phyloP scores from a whole-genome alignment of 1,140 invertebrate genomes.

The Drosophila bifasciata region DNA sequence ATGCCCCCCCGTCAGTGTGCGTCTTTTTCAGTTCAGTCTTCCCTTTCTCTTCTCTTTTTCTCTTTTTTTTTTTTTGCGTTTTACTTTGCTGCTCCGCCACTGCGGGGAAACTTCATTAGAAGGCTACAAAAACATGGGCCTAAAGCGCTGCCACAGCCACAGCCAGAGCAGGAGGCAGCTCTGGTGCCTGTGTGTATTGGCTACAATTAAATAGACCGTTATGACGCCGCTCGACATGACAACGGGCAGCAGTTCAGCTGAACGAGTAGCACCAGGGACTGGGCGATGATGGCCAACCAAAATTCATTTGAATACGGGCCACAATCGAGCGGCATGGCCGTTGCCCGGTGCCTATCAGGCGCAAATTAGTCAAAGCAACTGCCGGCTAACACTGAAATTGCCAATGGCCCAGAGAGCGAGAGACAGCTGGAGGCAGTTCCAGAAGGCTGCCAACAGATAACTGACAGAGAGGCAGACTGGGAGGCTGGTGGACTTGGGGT shows the following conservation, averaged over 20 bases:
- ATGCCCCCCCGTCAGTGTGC: slow-evolving; percentile 10
- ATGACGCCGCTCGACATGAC: slow-evolving; percentile 26
- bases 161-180: not conserved
- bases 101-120: slow-evolving; percentile 70
- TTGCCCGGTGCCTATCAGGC: slow-evolving; percentile 31
- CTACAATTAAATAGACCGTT: slow-evolving; percentile 66
- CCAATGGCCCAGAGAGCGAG: not conserved
- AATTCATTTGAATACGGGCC: slow-evolving; percentile 66
- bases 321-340: slow-evolving; percentile 13
- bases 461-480: slow-evolving; percentile 12
- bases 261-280: not conserved
- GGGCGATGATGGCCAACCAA: not conserved
- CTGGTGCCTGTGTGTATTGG: slow-evolving; percentile 6
- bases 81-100: slow-evolving; percentile 12
- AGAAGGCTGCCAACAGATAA: too few species aligned
- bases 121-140: slow-evolving; percentile 59
- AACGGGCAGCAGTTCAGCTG: slow-evolving; percentile 5
- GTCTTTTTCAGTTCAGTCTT: slow-evolving; percentile 54
- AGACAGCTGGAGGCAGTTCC: not conserved
- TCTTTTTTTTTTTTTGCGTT: not conserved
- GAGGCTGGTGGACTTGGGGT: not conserved
- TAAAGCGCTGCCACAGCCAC: slow-evolving; percentile 2
- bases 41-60: not conserved
- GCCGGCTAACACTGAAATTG: slow-evolving; percentile 24
- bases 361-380: slow-evolving; percentile 69